Evolutionary conservation across 2,797 vertebrate genomes (phyloP), one percentile per base, ranked within the genome.

Genomic region (Sebastes matsubarae): DNA sequence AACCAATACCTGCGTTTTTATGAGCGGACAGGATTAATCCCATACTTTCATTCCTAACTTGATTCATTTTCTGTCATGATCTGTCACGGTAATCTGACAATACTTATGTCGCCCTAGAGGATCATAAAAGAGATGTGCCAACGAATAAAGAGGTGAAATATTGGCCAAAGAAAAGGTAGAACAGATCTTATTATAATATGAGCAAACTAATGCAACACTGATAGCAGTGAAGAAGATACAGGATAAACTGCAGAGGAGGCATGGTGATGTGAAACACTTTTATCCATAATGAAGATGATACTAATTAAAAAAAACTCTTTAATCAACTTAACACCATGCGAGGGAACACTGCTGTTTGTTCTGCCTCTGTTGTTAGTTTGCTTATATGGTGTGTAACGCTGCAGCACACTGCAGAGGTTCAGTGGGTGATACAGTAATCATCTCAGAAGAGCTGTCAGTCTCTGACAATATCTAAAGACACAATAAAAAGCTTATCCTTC

Each of bases 351-450:
- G 50, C 14, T 69, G 79, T 71, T 60, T 20, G 50, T 30, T 50
- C 46, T 75, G 2, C 24, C 8, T 70, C 50, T 78, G 63, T 77
- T 78, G 63, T 77, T 27, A 46, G 65, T 54, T 78, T 80, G 27
- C 65, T 74, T 36, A 32, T 24, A 27, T 14, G 12, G 34, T 57
- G 65, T 24, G 67, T 16, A 63, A 46, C 32, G 18, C 59, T 71
- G 36, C 10, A 58, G 24, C 32, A 0, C 55, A 4, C 54, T 27
- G 71, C 60, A 18, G 57, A 60, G 72, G 25, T 76, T 79, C 75
- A 59, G 77, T 76, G 72, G 78, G 78, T 68, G 80, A 60, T 54
- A 8, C 12, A 25, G 55, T 34, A 77, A 80, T 72, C 80, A 76
- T 72, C 80, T 82, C 18, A 12, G n/a, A 77, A 59, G 30, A 68